Evolutionary conservation across 2,113 vertebrate genomes (phyloP), one percentile per base, ranked within the genome.

Genomic region (Tamias sibiricus): DNA sequence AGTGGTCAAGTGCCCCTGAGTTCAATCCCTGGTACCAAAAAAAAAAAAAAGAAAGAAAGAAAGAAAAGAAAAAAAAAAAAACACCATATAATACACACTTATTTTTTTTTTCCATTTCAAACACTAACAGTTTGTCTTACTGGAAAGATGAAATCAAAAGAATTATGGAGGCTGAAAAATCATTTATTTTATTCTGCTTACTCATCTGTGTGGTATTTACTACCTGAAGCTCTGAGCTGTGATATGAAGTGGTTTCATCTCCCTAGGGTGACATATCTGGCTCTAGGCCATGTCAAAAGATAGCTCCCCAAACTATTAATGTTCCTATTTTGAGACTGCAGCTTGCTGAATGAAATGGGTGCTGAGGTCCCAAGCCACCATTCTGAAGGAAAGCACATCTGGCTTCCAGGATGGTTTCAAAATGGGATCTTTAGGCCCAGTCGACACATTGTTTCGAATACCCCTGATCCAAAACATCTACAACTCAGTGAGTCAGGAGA

Each of bases 221-320:
- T 19, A 40, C 14, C 11, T n/a, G 64, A 90, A 80, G 89, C 35
- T 47, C 37, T 44, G 6, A 87, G 37, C 47, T n/a, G 40, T 64
- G 32, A 71, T 19, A 16, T 26, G 40, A 94, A 74, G 42, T 80
- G 47, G 17, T 6, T 68, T 86, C 37, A 20, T 35, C 68, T 35
- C 83, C 95, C 47, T 2, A 32, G 26, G 10, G 10, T 9, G 71
- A 59, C 42, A 75, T 22, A 52, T 69, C 24, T 4, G 30, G 37
- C 69, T 74, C 26, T 87, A 81, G 30, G n/a, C 49, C 64, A 92
- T 68, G 84, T 47, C 40, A 26, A 69, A 95, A 64, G 68, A 95
- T 22, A 24, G 49, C 6, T 66, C 26, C 77, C 22, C 0, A 62
- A 42, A 87, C 5, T 30, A 49, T 10, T 81, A n/a, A 17, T 11